phyloP scores from a whole-genome alignment of 1,140 invertebrate species.

The Dendroctonus ponderosae region DNA sequence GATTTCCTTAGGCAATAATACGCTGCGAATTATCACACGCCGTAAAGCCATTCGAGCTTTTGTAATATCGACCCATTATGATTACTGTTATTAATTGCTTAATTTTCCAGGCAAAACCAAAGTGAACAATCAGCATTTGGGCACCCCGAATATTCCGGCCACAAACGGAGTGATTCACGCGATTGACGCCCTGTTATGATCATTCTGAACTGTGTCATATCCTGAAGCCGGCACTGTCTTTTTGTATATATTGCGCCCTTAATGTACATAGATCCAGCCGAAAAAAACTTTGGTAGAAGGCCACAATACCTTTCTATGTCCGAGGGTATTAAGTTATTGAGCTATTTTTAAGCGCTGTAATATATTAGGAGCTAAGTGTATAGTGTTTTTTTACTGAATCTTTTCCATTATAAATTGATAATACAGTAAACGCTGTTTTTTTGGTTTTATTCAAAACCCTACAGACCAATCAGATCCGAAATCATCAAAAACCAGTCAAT shows the following conservation, averaged over 20 bases:
- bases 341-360: neutral
- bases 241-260: neutral
- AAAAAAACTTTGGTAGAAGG: neutral
- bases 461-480: no score
- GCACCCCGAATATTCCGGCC: conserved; percentile 78
- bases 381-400: no score
- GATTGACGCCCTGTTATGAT: conserved; percentile 63
- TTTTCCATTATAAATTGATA: no score
- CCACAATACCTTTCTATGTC: neutral
- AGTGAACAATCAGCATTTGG: conserved; percentile 73
- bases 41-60: no score
- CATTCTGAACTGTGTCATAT: neutral
- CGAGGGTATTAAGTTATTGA: neutral
- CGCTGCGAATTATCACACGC: neutral
- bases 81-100: conserved; percentile 11
- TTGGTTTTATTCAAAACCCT: no score
- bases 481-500: no score
- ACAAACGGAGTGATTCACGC: conserved; percentile 89
- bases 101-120: conserved; percentile 71
- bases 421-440: no score
- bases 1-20: neutral
- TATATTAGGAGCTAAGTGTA: neutral
- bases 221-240: neutral
- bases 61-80: neutral
- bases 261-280: neutral